Evolutionary conservation across 2,888 invertebrate genomes (phyloP), one percentile per base, ranked within the genome.

Genomic region (Lymantria monacha): DNA sequence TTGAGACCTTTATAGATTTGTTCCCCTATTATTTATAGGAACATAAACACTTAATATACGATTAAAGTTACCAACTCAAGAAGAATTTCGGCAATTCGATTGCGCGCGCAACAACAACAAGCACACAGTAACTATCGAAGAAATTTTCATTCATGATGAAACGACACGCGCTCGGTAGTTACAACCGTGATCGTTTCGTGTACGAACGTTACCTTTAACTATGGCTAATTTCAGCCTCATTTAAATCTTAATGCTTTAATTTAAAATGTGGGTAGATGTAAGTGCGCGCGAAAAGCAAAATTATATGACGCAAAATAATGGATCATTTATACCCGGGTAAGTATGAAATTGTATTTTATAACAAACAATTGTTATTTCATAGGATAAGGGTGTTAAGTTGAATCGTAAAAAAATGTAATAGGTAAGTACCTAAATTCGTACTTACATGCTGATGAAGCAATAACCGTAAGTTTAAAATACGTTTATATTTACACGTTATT

Each of bases 271-370:
- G 88, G 92, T 93, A 71, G 92, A 93, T 69, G 88, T 94, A 40
- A 92, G 87, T 64, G 91, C 92, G 66, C 92, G 92, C 66, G 93
- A 94, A 76, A 90, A 91, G 73, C 92, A 92, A 66, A 86, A 85
- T 69, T 94, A 94, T 78, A 88, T 93, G 63, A 86, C 89, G 49
- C 93, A 93, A 72, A 92, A 92, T 44, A 92, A 93, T 77, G 93
- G 92, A 70, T 92, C 92, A 52, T 93, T 93, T 73, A 93, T 94
- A 66, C 94, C 94, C 7, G 94, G 94, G 94, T 94, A 82, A 92
- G 92, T 84, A 47, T 33, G 33, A 0, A 8, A 33, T 15, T 46
- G 10, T 49, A 48, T 10, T 12, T 7, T 43, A 50, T 10, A 45
- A 10, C 0, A 33, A 11, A 36, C 15, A 30, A 14, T 45, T 48